Evolutionary conservation across 2,113 vertebrate genomes (phyloP), one percentile per base, ranked within the genome.

Genomic region (Malaclemys terrapin): DNA sequence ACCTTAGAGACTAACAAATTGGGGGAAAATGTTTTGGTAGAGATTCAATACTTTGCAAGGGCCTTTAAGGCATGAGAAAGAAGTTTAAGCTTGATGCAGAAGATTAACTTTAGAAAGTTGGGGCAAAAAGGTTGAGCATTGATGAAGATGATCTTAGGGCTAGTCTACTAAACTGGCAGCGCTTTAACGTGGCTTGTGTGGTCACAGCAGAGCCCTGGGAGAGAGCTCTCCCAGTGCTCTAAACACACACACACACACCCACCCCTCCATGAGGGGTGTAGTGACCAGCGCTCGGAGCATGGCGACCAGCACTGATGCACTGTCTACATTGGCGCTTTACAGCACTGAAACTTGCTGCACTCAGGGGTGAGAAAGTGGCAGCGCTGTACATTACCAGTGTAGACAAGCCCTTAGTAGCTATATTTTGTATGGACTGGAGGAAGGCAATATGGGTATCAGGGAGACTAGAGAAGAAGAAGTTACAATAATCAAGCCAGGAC

Each of bases 1-100:
- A n/a, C n/a, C n/a, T n/a, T n/a, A n/a, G n/a, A n/a, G n/a, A n/a
- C n/a, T n/a, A n/a, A n/a, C n/a, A n/a, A n/a, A n/a, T 81, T 42
- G 50, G 12, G 72, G 50, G 47, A 88, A 35, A 1, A 82, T 16
- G 5, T 1, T 27, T 47, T 56, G 4, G 13, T 65, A 35, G 13
- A 8, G 29, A 35, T 65, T 65, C 81, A 7, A 49, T 56, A 87
- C 53, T 72, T 69, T 89, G 27, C 27, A 81, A 72, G 2, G 5
- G 17, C 20, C 56, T 93, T 75, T 72, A 81, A 57, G 85, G 62
- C 62, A 65, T 1, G 3, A 65, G 27, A 75, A n/a, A 65, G 88
- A 24, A 0, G 1, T 52, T 22, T 78, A 42, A 76, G n/a, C 20
- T 81, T 3, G 0, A 54, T 6, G 72, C 0, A 1, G 81, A 10